Evolutionary conservation across 2,113 vertebrate species (phyloP), one percentile per base, ranked within the genome.

Genomic region (Casuarius casuarius): DNA sequence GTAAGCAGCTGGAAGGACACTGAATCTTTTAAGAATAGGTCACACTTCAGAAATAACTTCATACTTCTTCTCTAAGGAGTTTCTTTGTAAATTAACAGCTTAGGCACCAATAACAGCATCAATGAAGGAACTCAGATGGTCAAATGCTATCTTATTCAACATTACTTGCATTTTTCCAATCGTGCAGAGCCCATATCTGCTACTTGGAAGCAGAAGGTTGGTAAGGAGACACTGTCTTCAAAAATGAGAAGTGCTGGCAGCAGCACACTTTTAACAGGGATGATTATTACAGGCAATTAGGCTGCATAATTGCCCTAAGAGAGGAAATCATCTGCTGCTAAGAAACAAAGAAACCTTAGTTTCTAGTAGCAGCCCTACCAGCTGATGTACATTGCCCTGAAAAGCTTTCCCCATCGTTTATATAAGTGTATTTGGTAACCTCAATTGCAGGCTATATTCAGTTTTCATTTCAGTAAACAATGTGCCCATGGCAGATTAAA

Each of bases 221-320:
- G 54, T 35, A 72, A 82, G 46, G 40, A 95, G 89, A 65, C 18
- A 68, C 35, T 13, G 25, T 51, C 87, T 70, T 62, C 11, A 63
- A 54, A 75, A 78, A 82, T 2, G 13, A 80, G 48, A 80, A 46
- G 4, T 79, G 31, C 65, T 73, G 54, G 81, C 38, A 40, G 44
- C 61, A 58, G 54, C 86, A 84, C 48, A 80, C 81, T 96, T 95
- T 42, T 83, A 94, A 80, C 61, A 80, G 62, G 80, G 84, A 77
- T 91, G 84, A 88, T 96, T 97, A 92, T 97, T 96, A 87, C 84
- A 92, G 95, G 74, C 95, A 94, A 96, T 97, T 95, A 93, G 62
- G 85, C 81, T 61, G 46, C 59, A 70, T 88, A 95, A 97, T 87
- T 94, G 91, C 87, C 92, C 81, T 75, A 82, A 51, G 83, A 90